These are phyloP conservation scores for Tenthredo scrophulariae DNA, from an alignment of 2,888 invertebrate species.

Conservation along the genomic window DNA sequence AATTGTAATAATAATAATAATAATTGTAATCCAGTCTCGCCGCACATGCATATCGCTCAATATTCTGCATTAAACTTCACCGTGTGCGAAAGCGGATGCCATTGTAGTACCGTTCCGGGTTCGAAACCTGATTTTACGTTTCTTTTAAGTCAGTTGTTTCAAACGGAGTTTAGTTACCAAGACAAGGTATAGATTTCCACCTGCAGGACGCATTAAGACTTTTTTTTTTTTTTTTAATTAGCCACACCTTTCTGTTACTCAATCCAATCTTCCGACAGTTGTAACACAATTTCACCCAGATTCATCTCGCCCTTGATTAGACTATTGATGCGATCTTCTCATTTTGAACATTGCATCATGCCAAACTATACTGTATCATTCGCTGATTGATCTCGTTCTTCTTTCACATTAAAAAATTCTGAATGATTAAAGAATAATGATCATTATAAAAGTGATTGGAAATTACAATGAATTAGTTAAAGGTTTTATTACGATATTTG, in stretches of 20 bases:
- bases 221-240: neutral
- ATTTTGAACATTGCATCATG: neutral
- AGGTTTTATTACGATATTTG: neutral
- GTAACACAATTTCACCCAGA: neutral
- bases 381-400: neutral
- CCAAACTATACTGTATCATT: neutral
- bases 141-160: constrained; percentile 8
- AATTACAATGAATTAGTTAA: neutral
- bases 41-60: neutral
- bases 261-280: neutral
- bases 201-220: neutral
- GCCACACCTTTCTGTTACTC: constrained; percentile 14
- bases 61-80: constrained; percentile 13
- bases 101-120: constrained; percentile 35
- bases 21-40: neutral
- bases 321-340: neutral
- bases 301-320: neutral
- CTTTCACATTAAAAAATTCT: neutral
- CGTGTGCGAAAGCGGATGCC: neutral
- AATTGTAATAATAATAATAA: neutral
- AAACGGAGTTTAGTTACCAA: neutral
- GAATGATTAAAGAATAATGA: neutral
- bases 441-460: neutral
- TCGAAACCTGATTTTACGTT: constrained; percentile 34
- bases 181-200: constrained; percentile 26